Conservation (phyloP, 1,140 invertebrate genomes). For the Lepidurus apus region DNA sequence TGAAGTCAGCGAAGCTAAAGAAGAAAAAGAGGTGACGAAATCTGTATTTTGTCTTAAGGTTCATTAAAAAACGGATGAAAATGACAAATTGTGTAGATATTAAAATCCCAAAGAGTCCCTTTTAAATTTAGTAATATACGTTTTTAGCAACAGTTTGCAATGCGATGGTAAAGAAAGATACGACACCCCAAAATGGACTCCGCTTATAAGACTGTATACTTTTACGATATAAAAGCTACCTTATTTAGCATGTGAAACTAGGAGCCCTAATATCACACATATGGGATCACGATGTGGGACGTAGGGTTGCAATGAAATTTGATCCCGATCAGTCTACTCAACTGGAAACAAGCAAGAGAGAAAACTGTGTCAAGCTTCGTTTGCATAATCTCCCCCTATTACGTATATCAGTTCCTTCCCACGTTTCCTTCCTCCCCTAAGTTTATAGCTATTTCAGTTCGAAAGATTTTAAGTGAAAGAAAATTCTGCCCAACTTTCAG, state of each 20-base stretch:
- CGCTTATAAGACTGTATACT: neutral
- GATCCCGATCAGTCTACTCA: constrained; percentile 14
- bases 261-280: neutral
- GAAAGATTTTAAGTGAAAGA: no score
- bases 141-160: no score
- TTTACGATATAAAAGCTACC: neutral
- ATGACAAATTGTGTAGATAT: no score
- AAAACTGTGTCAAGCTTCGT: constrained; percentile 3
- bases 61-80: no score
- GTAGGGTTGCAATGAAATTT: neutral
- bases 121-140: no score
- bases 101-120: no score
- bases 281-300: neutral
- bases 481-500: no score
- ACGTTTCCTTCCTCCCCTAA: neutral
- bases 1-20: neutral
- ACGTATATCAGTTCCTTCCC: neutral
- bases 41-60: no score
- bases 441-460: no score
- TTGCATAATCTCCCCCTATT: neutral
- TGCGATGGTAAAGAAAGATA: no score
- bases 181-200: no score
- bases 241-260: constrained; percentile 18
- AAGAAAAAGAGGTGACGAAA: no score
- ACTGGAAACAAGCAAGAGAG: neutral